Evolutionary conservation across 2,113 vertebrate genomes (phyloP).

Genomic region (Mesitornis unicolor): DNA sequence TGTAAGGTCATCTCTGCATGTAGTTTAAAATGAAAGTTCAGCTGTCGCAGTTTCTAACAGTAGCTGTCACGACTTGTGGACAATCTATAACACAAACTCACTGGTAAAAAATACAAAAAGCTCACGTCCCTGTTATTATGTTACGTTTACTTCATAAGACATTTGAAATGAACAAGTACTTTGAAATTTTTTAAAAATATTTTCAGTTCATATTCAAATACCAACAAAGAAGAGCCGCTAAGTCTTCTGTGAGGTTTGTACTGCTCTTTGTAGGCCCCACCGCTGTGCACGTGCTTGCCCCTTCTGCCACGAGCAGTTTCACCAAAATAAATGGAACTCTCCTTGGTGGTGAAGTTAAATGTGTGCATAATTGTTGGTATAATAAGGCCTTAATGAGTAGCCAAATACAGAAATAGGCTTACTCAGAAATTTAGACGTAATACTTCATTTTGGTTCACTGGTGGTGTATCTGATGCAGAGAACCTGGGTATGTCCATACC

Average conservation of each 20-base stretch:
- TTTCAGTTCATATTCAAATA: background rate
- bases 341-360: constrained; percentile 12
- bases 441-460: background rate
- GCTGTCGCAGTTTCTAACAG: background rate
- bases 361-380: background rate
- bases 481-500: background rate
- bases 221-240: background rate
- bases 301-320: background rate
- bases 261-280: background rate
- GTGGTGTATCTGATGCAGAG: background rate
- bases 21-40: background rate
- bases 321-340: background rate
- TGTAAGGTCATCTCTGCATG: background rate
- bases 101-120: background rate
- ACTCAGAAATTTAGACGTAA: background rate
- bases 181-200: background rate
- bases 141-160: background rate
- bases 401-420: background rate
- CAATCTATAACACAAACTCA: background rate
- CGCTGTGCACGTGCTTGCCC: background rate
- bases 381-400: background rate
- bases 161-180: background rate
- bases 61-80: background rate
- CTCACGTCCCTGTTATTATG: fast-evolving
- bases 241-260: background rate